Conservation (phyloP, 2,888 invertebrate genomes). For the Dioctria linearis region DNA sequence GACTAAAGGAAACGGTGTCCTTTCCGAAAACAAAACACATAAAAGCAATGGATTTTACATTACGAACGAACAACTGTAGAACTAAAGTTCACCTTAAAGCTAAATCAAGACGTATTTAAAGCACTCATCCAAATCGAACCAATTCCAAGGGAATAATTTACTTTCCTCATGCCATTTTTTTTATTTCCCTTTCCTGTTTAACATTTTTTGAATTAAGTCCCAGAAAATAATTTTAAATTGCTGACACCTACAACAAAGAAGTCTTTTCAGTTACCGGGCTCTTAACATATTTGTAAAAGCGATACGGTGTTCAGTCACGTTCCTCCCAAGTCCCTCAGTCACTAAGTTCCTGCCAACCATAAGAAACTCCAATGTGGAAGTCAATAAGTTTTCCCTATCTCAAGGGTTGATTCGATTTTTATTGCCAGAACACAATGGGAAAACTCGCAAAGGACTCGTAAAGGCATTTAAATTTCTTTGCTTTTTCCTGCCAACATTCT, state of each 20-base stretch:
- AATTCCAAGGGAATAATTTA: constrained; percentile 14
- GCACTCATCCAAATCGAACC: background rate
- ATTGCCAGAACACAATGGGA: constrained; percentile 49
- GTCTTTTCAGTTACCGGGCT: constrained; percentile 14
- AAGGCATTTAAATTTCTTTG: constrained; percentile 52
- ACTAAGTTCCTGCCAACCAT: background rate
- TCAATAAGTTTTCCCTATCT: constrained; percentile 52
- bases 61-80: background rate
- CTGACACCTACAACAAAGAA: constrained; percentile 44
- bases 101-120: constrained; percentile 5
- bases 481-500: constrained; percentile 5
- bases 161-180: background rate
- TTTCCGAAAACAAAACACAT: background rate
- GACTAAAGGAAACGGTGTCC: constrained; percentile 18
- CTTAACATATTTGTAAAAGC: constrained; percentile 42
- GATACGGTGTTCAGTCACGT: constrained; percentile 39
- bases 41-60: constrained; percentile 28
- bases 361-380: constrained; percentile 8
- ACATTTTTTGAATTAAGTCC: constrained; percentile 24
- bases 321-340: constrained; percentile 34
- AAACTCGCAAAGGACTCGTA: constrained; percentile 51
- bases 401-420: constrained; percentile 50
- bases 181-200: constrained; percentile 4
- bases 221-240: constrained; percentile 47
- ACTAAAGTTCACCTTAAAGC: constrained; percentile 11